Conservation (phyloP, 2,113 vertebrate genomes). For the Noturus placidus region DNA sequence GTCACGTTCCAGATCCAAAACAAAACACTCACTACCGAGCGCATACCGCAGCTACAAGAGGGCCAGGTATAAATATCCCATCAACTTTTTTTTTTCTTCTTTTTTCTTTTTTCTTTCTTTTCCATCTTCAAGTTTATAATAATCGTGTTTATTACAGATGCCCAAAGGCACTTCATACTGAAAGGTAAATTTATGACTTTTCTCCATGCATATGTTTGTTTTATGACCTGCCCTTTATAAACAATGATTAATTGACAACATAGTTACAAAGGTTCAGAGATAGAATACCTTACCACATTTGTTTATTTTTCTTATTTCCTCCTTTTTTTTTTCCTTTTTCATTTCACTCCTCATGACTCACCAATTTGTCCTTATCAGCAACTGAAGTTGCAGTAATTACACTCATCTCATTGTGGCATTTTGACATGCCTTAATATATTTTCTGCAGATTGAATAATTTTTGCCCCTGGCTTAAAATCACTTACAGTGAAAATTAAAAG, state of each 20-base stretch:
- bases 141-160: constrained; percentile 19
- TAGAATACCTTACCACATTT: neutral
- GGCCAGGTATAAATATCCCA: constrained; percentile 76
- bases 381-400: constrained; percentile 49
- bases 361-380: constrained; percentile 48
- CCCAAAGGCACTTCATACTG: neutral
- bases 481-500: constrained; percentile 39
- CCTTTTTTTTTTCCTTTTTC: neutral
- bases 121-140: neutral
- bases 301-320: neutral
- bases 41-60: constrained; percentile 86
- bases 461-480: constrained; percentile 48
- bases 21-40: constrained; percentile 88
- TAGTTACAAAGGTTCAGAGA: neutral
- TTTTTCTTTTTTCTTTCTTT: neutral
- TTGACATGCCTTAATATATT: constrained; percentile 51
- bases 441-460: constrained; percentile 57
- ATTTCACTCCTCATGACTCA: constrained; percentile 10
- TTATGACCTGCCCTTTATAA: constrained; percentile 2
- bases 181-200: constrained; percentile 26
- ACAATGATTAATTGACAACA: neutral
- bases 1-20: constrained; percentile 80
- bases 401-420: constrained; percentile 35
- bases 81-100: neutral
- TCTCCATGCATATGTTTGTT: constrained; percentile 6